phyloP scores from a whole-genome alignment of 64 coral and sea anemone genomes.

The Astreopora myriophthalma region DNA sequence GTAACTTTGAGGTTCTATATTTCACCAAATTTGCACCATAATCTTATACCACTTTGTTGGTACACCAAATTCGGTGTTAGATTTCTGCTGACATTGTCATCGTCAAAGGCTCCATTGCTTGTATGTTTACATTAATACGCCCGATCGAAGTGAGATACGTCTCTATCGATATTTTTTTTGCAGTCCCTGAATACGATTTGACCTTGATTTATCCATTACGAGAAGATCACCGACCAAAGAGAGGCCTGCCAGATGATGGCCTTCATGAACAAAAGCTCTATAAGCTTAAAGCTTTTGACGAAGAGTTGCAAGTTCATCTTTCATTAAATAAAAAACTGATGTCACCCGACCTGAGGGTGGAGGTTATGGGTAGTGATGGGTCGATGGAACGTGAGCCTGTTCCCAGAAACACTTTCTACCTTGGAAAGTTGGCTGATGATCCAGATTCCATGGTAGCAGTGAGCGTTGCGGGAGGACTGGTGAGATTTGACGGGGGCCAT shows the following conservation, averaged over 20 bases:
- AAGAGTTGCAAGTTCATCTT: neutral
- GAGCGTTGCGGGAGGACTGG: neutral
- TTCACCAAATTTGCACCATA: too few species aligned
- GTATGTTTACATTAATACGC: too few species aligned
- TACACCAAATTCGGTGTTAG: too few species aligned
- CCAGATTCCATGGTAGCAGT: slow-evolving; percentile 18
- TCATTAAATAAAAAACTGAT: neutral
- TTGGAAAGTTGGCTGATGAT: neutral
- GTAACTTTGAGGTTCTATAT: too few species aligned
- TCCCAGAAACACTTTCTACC: slow-evolving; percentile 13
- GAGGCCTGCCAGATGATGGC: neutral
- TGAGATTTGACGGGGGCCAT: neutral
- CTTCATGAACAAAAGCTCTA: neutral
- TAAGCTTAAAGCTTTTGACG: slow-evolving; percentile 2
- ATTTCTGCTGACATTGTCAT: too few species aligned
- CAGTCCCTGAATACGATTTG: slow-evolving; percentile 25
- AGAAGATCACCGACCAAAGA: neutral
- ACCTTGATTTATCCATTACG: neutral
- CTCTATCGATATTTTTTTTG: neutral
- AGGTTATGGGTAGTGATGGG: slow-evolving; percentile 1
- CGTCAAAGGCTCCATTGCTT: too few species aligned
- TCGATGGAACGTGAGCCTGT: neutral
- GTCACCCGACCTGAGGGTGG: slow-evolving; percentile 5
- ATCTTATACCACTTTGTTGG: too few species aligned
- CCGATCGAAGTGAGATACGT: neutral